Evolutionary conservation across 2,113 vertebrate species (phyloP).

Genomic region (Raphicerus campestris): DNA sequence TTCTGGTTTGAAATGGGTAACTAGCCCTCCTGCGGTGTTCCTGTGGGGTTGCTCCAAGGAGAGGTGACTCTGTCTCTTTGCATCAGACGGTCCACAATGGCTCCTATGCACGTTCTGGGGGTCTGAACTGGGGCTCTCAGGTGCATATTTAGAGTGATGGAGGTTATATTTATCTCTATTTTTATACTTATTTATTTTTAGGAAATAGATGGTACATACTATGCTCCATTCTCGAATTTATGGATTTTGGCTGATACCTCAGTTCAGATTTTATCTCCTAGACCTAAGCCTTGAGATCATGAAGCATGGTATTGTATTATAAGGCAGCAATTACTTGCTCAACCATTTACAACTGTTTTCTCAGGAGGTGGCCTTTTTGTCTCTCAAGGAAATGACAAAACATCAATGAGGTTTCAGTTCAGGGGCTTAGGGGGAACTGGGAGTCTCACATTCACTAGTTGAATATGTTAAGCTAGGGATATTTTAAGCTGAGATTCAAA

Average conservation of each 20-base stretch:
- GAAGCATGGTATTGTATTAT: background rate
- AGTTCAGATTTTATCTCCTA: background rate
- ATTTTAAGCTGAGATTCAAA: slow-evolving; percentile 32
- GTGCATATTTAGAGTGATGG: background rate
- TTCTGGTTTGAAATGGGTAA: background rate
- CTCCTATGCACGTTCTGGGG: fast-evolving
- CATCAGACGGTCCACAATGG: background rate
- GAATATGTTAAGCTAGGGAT: background rate
- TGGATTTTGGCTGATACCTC: background rate
- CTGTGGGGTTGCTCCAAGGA: background rate
- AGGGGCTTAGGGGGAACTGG: slow-evolving; percentile 9
- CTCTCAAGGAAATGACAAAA: slow-evolving; percentile 41
- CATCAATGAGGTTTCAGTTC: slow-evolving; percentile 31
- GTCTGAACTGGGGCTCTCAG: background rate
- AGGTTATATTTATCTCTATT: background rate
- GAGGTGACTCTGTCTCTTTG: background rate
- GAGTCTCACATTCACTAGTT: background rate
- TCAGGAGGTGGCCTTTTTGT: slow-evolving; percentile 33
- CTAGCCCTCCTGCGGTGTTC: background rate
- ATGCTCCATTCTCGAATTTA: background rate
- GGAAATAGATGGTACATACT: background rate
- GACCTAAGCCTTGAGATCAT: background rate
- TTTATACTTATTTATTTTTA: slow-evolving; percentile 7
- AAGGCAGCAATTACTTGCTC: slow-evolving; percentile 43
- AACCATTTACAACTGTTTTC: slow-evolving; percentile 16